Evolutionary conservation across 2,888 invertebrate species (phyloP).

Genomic region (Heliconius ismenius): DNA sequence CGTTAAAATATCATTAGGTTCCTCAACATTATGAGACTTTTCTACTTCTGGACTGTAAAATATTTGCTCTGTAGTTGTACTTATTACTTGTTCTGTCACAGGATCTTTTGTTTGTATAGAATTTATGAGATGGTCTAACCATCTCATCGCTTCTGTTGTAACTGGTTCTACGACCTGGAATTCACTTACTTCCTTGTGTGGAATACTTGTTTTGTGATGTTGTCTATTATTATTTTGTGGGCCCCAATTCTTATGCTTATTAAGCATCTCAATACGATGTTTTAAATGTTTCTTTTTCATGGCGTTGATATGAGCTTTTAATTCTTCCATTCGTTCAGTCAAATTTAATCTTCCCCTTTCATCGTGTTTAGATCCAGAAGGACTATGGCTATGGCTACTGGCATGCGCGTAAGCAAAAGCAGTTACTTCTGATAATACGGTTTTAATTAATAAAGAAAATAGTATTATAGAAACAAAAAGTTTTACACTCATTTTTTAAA

Average conservation of each 20-base stretch:
- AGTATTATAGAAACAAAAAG: slow-evolving; percentile 19
- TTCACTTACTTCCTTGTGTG: not conserved
- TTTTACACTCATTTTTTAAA: slow-evolving; percentile 28
- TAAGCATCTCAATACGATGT: slow-evolving; percentile 8
- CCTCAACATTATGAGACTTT: not conserved
- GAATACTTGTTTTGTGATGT: not conserved
- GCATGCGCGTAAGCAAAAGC: not conserved
- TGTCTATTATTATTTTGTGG: not conserved
- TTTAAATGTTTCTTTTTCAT: slow-evolving; percentile 24
- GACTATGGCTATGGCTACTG: not conserved
- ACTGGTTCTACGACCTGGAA: not conserved
- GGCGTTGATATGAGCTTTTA: slow-evolving; percentile 9
- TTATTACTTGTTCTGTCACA: not conserved
- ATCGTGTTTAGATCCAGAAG: slow-evolving; percentile 1
- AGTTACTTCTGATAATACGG: not conserved
- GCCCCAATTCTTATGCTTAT: not conserved
- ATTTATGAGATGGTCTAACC: no score
- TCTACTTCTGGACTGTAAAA: not conserved
- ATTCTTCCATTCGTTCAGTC: slow-evolving; percentile 1
- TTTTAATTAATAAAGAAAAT: slow-evolving; percentile 5
- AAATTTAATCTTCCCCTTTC: not conserved
- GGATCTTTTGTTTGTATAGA: not conserved
- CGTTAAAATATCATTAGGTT: not conserved
- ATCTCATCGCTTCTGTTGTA: not conserved
- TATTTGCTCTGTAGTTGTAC: not conserved